Percentiles rank a stretch among this genome's conserved stretches.
Evolutionary conservation across 1,140 invertebrate species (phyloP).

Genomic region (Drosophila bifasciata): DNA sequence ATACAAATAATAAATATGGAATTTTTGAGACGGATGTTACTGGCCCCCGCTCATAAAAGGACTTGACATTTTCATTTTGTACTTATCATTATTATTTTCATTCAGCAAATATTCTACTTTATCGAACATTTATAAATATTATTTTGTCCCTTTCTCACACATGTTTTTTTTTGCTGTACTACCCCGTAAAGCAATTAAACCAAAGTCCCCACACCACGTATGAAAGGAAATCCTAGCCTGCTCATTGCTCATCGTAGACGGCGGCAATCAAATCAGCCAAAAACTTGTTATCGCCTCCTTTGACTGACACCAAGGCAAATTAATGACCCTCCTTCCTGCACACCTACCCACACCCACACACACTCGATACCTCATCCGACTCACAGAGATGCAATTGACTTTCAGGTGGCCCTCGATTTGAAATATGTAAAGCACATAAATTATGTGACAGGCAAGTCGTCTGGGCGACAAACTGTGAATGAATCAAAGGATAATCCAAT

Average conservation of each 20-base stretch:
- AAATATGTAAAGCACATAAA: conserved; percentile 82
- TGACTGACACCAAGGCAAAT: conserved; percentile 78
- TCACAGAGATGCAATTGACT: conserved; percentile 40
- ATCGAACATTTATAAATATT: no score
- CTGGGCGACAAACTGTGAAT: conserved; percentile 80
- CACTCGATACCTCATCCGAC: background rate
- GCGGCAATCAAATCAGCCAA: conserved; percentile 79
- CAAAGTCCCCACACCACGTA: background rate
- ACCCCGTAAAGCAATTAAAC: conserved; percentile 22
- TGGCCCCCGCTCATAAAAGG: no score
- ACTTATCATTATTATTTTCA: no score
- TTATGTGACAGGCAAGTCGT: conserved; percentile 65
- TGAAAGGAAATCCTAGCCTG: conserved; percentile 43
- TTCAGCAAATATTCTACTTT: no score
- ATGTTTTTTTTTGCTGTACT: background rate
- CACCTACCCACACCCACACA: background rate
- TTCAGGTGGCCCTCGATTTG: conserved; percentile 59
- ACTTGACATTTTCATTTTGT: no score
- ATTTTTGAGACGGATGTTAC: no score
- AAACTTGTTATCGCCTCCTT: conserved; percentile 81
- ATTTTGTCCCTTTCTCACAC: background rate
- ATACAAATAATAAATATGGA: no score
- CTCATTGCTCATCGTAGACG: conserved; percentile 67
- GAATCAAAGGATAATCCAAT: conserved; percentile 84
- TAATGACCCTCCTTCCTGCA: conserved; percentile 61